Conservation (phyloP, 2,888 invertebrate genomes). For the Tubulanus polymorphus region DNA sequence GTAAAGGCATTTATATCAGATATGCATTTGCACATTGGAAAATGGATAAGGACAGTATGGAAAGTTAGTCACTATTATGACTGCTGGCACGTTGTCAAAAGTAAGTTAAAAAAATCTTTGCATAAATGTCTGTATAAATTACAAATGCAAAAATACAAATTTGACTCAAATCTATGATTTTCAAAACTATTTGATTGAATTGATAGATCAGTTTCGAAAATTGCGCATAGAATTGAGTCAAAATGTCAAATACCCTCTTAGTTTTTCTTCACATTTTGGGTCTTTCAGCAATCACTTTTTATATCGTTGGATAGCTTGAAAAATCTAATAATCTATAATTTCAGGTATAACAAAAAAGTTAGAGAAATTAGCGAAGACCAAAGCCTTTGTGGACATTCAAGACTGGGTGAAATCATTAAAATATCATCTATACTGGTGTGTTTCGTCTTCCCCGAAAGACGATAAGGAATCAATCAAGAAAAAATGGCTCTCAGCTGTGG, state of each 20-base stretch:
- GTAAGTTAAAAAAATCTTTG: too few species aligned
- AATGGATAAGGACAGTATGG: background rate
- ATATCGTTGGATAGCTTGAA: too few species aligned
- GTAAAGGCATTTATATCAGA: background rate
- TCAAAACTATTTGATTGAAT: too few species aligned
- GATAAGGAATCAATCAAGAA: background rate
- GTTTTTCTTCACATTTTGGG: too few species aligned
- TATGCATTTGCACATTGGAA: background rate
- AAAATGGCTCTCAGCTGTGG: background rate
- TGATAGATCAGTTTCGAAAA: too few species aligned
- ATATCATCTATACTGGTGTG: constrained; percentile 1
- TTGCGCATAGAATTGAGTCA: too few species aligned
- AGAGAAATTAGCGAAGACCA: background rate
- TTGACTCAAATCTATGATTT: too few species aligned
- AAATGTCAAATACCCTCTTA: too few species aligned
- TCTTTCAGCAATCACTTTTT: too few species aligned
- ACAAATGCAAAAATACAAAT: too few species aligned
- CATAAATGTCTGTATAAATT: too few species aligned
- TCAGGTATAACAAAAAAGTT: background rate
- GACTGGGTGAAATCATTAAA: background rate
- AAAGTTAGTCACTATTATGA: background rate
- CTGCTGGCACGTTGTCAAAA: background rate
- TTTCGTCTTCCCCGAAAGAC: background rate
- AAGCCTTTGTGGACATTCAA: background rate
- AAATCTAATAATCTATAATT: too few species aligned